These are phyloP conservation scores for Dicerorhinus sumatrensis DNA, from an alignment of 2,113 vertebrate species.

Conservation along the genomic window DNA sequence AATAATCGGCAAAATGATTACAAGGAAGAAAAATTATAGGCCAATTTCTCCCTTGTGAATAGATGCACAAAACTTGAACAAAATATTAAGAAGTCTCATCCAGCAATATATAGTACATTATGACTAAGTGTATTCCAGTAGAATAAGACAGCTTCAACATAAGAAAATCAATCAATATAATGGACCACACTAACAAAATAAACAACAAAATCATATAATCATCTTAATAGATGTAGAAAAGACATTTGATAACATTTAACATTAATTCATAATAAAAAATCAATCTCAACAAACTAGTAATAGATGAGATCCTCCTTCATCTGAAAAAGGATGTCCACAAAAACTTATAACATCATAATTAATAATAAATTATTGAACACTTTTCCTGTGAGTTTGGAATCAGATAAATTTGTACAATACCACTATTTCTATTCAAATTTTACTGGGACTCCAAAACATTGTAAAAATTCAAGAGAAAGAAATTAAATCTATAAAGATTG, in stretches of 20 bases:
- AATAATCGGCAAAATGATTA: background rate
- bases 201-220: background rate
- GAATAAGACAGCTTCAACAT: background rate
- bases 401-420: background rate
- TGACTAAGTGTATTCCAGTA: background rate
- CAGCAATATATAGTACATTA: background rate
- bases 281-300: background rate
- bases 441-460: background rate
- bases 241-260: background rate
- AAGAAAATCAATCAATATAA: background rate
- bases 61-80: background rate
- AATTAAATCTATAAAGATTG: background rate
- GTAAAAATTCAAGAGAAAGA: background rate
- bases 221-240: background rate
- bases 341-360: background rate
- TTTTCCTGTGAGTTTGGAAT: background rate
- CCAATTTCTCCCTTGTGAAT: background rate
- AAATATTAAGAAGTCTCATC: background rate
- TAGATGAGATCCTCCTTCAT: background rate
- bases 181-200: background rate
- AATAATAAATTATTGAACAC: background rate
- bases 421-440: background rate
- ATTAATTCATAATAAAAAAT: background rate
- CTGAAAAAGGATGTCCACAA: background rate
- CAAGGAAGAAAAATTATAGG: background rate